Evolutionary conservation across 2,888 invertebrate genomes (phyloP), one percentile per base, ranked within the genome.

Genomic region (Micoletzkya japonica): DNA sequence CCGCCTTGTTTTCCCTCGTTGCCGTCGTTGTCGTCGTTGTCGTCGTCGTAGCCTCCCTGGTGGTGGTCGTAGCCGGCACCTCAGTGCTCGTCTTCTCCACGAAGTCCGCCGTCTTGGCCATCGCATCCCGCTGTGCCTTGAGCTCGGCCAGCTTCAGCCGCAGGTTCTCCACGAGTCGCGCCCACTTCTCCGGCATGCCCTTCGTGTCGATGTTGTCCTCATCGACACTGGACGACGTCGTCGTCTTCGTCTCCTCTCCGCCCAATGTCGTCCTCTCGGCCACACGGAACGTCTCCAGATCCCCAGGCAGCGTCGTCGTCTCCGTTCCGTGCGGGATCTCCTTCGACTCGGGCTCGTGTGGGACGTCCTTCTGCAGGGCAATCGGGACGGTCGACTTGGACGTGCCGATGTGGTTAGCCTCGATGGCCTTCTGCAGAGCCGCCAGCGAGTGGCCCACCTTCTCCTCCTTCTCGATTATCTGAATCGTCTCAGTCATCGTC

Each of bases 401-500:
- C 7, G 37, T 66, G 24, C n/a, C 4, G 24, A 37, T 37, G n/a
- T n/a, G 26, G 37, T 24, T 56, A 28, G 68, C 57, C n/a, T 68
- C 52, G n/a, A 68, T 24, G 0, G 68, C 68, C 49, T 68, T 68
- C 57, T 57, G 58, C 6, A 68, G 58, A 28, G 66, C 66, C 6
- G 20, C 10, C 4, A 56, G 28, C 3, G 66, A 66, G 30, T 39
- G 36, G 0, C 26, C 7, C 44, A 58, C 3, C 3, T 36, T 32
- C 49, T 68, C 68, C 34, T 68, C 68, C 49, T 68, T 68, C 34
- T 68, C 68, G 57, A 68, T 57, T 57, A 68, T 68, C 68, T 68
- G 68, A 57, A 68, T 57, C 58, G 64, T 6, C 49, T 39, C 2
- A 14, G n/a, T 32, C 49, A 24, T 37, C 3, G 4, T 59, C 34